Evolutionary conservation across 2,888 invertebrate species (phyloP).

Genomic region (Dromius quadrimaculatus): DNA sequence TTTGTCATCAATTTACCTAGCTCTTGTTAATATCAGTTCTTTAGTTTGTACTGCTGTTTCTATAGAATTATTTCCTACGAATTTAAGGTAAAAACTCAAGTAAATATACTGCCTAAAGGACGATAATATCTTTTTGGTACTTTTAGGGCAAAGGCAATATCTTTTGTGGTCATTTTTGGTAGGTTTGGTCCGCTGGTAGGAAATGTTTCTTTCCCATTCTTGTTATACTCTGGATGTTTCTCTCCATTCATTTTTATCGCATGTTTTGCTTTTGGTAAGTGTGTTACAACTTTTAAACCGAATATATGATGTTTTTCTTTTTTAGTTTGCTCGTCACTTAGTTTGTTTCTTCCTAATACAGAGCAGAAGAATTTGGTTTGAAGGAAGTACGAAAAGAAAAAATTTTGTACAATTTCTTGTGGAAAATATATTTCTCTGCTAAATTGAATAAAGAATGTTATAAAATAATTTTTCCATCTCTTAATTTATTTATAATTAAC

Average conservation of each 20-base stretch:
- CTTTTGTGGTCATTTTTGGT: conserved; percentile 62
- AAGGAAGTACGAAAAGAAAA: too few species aligned
- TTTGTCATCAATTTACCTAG: conserved; percentile 70
- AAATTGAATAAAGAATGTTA: too few species aligned
- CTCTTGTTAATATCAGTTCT: conserved; percentile 69
- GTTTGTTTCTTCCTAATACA: not conserved
- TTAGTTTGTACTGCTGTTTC: conserved; percentile 74
- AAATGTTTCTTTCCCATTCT: conserved; percentile 62
- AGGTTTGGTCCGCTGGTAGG: conserved; percentile 63
- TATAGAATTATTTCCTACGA: conserved; percentile 76
- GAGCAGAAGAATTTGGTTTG: not conserved
- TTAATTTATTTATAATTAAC: too few species aligned
- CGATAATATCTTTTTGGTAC: not conserved
- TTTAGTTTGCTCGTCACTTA: not conserved
- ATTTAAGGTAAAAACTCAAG: conserved; percentile 69
- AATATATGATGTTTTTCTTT: not conserved
- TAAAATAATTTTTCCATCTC: too few species aligned
- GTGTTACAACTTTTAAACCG: too few species aligned
- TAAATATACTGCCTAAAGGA: not conserved
- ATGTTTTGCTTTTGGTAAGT: conserved; percentile 58
- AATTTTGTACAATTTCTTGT: too few species aligned
- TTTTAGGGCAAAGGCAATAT: conserved; percentile 63
- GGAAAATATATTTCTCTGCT: too few species aligned
- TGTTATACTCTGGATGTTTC: conserved; percentile 61
- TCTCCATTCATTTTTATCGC: conserved; percentile 58